Evolutionary conservation across 2,888 invertebrate genomes (phyloP).

Genomic region (Pelosia muscerda): DNA sequence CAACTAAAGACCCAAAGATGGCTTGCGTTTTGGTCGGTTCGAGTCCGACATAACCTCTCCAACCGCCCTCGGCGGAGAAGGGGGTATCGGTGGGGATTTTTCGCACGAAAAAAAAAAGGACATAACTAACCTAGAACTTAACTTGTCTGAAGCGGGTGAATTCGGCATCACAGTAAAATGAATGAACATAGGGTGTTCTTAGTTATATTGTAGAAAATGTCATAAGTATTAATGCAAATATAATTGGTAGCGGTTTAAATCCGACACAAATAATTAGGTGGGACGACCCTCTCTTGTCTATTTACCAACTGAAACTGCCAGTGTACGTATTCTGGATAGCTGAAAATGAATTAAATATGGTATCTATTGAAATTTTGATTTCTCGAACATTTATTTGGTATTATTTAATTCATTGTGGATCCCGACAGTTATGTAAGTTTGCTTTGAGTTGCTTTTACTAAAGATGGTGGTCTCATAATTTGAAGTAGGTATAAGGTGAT

Average conservation of each 20-base stretch:
- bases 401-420: no score
- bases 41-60: no score
- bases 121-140: background rate
- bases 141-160: background rate
- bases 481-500: no score
- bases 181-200: background rate
- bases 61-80: no score
- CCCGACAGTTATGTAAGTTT: no score
- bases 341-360: background rate
- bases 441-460: no score
- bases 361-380: background rate
- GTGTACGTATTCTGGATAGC: conserved; percentile 58
- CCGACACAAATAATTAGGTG: conserved; percentile 74
- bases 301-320: conserved; percentile 52
- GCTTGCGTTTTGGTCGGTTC: no score
- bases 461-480: no score
- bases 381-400: no score
- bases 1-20: no score
- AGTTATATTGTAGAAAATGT: background rate
- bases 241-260: conserved; percentile 71
- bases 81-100: no score
- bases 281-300: conserved; percentile 55
- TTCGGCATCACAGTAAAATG: background rate
- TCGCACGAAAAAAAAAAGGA: no score
- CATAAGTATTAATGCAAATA: conserved; percentile 50